Evolutionary conservation across 2,797 vertebrate species (phyloP), one percentile per base, ranked within the genome.

Genomic region (Pseudomugil tenellus): DNA sequence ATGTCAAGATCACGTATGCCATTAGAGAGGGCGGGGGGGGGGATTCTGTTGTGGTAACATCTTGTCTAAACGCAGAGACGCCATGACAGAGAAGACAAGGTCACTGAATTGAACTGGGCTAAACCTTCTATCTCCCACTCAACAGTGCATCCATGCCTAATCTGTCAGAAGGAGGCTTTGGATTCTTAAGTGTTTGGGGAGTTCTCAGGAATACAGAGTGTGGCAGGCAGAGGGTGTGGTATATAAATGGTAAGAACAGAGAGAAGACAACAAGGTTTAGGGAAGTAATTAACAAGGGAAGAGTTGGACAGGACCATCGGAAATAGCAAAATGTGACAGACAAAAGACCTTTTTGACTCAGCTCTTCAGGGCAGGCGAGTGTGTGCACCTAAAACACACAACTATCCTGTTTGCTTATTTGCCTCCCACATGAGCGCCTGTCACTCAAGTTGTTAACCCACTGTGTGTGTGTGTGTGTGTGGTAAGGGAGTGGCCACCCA

Each of bases 401-500:
- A 72, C 81, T 77, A 79, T 83, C 57, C 71, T 39, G 69, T 76
- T 84, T 72, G 70, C 75, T 67, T 72, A 51, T 84, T 80, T 77
- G 60, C 76, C 70, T 67, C 63, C 69, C 63, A 72, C 60, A 77
- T 83, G 58, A 87, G 70, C 83, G 77, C 70, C 72, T 82, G 84
- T 85, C 80, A 76, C 80, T 80, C 76, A 79, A 48, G 58, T 77
- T 74, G 70, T 74, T 63, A 46, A 76, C 48, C 62, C 35, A 26
- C 26, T n/a, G n/a, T n/a, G n/a, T n/a, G n/a, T 23, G 28, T 13
- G 35, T 14, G 26, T 69, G 73, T 83, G 83, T 81, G 87, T 80
- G 76, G 72, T 63, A 72, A 82, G 59, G 85, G 88, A 81, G 89
- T 71, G 88, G 81, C 88, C 86, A 85, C 87, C 85, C 86, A 78